Conservation (phyloP, 2,888 invertebrate genomes). For the Pammene aurita region DNA sequence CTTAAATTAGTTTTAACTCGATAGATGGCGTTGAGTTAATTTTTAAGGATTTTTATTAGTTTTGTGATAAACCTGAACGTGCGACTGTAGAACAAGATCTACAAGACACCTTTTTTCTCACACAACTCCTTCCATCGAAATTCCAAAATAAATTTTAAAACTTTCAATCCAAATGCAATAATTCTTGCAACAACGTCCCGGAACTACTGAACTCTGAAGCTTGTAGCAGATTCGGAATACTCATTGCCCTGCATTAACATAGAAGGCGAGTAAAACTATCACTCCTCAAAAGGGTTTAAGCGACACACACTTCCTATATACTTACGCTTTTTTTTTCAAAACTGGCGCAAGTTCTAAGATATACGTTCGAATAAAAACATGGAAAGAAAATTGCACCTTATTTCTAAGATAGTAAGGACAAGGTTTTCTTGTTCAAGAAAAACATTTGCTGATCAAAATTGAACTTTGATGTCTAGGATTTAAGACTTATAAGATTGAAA, state of each 20-base stretch:
- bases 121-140: neutral
- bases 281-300: neutral
- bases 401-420: neutral
- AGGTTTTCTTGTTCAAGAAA: slow-evolving; percentile 13
- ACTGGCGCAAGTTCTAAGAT: neutral
- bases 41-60: too few relatives aligned
- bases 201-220: slow-evolving; percentile 36
- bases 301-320: neutral
- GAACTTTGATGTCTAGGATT: neutral
- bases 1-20: too few relatives aligned
- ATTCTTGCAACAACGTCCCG: slow-evolving; percentile 27
- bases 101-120: neutral
- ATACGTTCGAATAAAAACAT: slow-evolving; percentile 15
- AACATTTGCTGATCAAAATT: slow-evolving; percentile 3
- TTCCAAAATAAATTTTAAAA: slow-evolving; percentile 14
- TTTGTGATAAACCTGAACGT: neutral
- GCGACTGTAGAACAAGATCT: neutral
- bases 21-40: too few relatives aligned
- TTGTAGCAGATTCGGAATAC: slow-evolving; percentile 35
- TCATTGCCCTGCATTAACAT: slow-evolving; percentile 36
- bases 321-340: neutral
- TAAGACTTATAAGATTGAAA: neutral
- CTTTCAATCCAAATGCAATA: slow-evolving; percentile 24
- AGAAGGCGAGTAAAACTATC: slow-evolving; percentile 22
- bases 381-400: slow-evolving; percentile 10